Conservation (phyloP, 2,797 vertebrate genomes). For the Calcarius lapponicus region DNA sequence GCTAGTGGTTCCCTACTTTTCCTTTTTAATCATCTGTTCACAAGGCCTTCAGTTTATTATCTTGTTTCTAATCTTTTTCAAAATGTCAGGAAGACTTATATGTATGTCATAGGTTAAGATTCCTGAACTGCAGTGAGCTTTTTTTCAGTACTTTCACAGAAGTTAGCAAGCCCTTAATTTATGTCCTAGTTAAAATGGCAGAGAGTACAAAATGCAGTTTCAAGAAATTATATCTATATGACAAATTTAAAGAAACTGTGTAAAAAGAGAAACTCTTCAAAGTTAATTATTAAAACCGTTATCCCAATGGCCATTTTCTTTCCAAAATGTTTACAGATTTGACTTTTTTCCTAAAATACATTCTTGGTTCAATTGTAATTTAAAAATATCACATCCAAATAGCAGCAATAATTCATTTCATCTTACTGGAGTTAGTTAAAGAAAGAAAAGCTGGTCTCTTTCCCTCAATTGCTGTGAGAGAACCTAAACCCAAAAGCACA, state of each 20-base stretch:
- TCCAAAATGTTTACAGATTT: background rate
- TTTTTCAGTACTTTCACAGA: background rate
- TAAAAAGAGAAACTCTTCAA: background rate
- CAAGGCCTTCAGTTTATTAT: background rate
- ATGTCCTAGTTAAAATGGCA: background rate
- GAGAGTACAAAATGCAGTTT: background rate
- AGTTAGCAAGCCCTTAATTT: background rate
- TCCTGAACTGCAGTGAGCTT: background rate
- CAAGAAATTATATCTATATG: background rate
- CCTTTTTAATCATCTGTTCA: background rate
- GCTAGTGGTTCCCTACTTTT: background rate
- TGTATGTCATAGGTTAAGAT: background rate
- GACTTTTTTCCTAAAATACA: background rate
- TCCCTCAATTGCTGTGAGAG: background rate
- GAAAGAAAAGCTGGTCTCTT: background rate
- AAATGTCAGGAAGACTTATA: background rate
- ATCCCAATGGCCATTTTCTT: background rate
- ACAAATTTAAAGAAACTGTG: background rate
- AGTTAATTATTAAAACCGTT: background rate
- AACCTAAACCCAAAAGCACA: background rate
- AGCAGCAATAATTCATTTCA: background rate
- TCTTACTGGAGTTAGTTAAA: background rate
- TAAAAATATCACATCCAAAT: background rate
- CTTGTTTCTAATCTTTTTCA: background rate
- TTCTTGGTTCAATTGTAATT: background rate